phyloP scores from a whole-genome alignment of 2,113 vertebrate genomes.

The Neolamprologus modestus region DNA sequence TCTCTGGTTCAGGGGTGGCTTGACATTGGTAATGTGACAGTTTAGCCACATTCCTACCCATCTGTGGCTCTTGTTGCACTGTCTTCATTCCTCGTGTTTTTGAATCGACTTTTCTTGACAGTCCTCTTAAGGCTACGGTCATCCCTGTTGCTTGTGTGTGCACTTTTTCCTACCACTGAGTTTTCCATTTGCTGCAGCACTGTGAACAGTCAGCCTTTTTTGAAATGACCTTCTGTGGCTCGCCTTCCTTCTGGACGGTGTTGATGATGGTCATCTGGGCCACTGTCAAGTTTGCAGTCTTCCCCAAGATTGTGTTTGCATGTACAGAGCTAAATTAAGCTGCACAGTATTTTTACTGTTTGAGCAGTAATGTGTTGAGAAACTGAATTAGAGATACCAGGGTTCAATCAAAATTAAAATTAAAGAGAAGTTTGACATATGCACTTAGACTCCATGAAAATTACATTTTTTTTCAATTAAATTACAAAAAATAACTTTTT shows the following conservation, averaged over 20 bases:
- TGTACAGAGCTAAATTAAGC: neutral
- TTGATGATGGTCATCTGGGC: neutral
- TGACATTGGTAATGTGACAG: neutral
- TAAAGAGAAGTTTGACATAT: neutral
- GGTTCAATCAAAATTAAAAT: neutral
- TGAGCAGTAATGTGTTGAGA: neutral
- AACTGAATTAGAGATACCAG: neutral
- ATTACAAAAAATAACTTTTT: neutral
- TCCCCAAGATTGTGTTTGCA: neutral
- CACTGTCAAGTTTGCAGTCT: neutral
- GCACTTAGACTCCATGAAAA: neutral
- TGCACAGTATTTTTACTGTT: neutral
- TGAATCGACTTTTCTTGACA: neutral
- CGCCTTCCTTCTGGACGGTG: neutral
- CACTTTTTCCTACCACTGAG: neutral
- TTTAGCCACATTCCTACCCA: neutral
- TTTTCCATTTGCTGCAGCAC: neutral
- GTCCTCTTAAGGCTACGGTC: neutral
- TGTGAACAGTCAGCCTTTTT: neutral
- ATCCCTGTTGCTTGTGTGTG: neutral
- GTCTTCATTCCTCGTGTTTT: fast-evolving
- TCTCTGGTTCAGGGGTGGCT: neutral
- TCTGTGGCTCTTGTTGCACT: neutral
- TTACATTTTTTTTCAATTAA: neutral
- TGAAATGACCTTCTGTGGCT: neutral